Conservation (phyloP, 2,888 invertebrate species). For the Agrochola lota region DNA sequence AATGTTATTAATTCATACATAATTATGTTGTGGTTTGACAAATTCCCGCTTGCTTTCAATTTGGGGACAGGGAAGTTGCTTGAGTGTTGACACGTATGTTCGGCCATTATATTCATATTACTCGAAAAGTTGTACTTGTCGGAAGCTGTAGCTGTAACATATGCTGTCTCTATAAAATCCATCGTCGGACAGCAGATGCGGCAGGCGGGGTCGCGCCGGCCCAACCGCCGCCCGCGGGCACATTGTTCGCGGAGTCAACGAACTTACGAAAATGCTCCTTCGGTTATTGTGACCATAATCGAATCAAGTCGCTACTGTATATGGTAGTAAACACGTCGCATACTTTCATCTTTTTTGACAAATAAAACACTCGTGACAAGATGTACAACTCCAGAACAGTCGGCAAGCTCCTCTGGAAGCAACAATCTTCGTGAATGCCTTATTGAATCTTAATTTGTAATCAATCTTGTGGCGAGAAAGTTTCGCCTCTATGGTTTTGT, state of each 20-base stretch:
- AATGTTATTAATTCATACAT: conserved; percentile 19
- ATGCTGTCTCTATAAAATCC: conserved; percentile 82
- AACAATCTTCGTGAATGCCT: conserved; percentile 41
- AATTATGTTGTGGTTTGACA: background rate
- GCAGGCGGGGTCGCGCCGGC: conserved; percentile 77
- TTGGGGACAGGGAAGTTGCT: conserved; percentile 27
- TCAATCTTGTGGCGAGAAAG: conserved; percentile 61
- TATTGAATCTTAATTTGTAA: conserved; percentile 56
- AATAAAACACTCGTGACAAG: conserved; percentile 79
- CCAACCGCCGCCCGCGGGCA: conserved; percentile 79
- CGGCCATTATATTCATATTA: conserved; percentile 26
- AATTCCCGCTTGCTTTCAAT: conserved; percentile 17
- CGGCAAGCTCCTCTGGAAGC: conserved; percentile 68
- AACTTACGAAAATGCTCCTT: conserved; percentile 88
- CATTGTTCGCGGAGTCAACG: conserved; percentile 88
- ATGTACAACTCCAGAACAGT: conserved; percentile 71
- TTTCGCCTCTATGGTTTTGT: conserved; percentile 29
- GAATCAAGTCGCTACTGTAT: conserved; percentile 86
- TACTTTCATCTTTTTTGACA: conserved; percentile 82
- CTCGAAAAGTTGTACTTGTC: conserved; percentile 57
- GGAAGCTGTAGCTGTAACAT: conserved; percentile 74
- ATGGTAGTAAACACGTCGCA: conserved; percentile 83
- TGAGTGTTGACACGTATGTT: conserved; percentile 1
- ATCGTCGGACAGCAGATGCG: conserved; percentile 84
- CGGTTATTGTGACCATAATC: conserved; percentile 89